Conservation (phyloP, 1,140 invertebrate genomes). For the Halictus rubicundus region DNA sequence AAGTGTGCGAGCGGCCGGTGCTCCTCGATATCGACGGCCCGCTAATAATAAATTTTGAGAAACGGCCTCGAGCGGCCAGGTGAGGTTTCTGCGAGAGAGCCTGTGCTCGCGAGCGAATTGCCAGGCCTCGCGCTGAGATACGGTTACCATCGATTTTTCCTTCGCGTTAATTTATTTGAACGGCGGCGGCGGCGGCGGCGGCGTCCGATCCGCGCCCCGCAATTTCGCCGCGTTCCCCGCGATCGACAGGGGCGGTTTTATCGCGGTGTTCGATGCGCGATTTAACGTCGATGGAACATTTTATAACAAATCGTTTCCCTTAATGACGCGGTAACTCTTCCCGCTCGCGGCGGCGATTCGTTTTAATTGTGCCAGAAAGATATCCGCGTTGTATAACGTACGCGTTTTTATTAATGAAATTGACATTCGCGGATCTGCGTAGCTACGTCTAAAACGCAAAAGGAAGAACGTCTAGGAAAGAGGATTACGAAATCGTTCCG, state of each 20-base stretch:
- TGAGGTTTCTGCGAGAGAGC: constrained; percentile 9
- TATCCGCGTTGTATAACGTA: no score
- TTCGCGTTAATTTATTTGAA: constrained; percentile 17
- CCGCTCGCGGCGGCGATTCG: no score
- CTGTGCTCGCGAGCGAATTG: neutral
- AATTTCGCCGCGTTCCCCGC: neutral
- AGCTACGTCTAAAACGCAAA: no score
- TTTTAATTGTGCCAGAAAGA: no score
- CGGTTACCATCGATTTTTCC: constrained; percentile 24
- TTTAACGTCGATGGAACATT: neutral
- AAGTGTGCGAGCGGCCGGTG: constrained; percentile 5
- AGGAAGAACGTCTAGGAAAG: no score
- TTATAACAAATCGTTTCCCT: neutral
- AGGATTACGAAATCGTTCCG: no score
- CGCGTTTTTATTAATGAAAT: no score
- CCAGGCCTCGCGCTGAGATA: neutral
- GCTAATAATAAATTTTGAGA: constrained; percentile 37
- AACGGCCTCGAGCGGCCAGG: constrained; percentile 17
- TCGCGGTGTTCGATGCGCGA: neutral
- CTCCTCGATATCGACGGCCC: constrained; percentile 22
- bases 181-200: no score
- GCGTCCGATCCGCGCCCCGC: neutral
- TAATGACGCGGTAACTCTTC: neutral
- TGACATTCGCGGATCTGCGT: no score
- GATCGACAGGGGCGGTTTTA: neutral